Base-by-base conservation (phyloP, 2,888 invertebrate genomes). In the Keiferia lycopersicella region DNA sequence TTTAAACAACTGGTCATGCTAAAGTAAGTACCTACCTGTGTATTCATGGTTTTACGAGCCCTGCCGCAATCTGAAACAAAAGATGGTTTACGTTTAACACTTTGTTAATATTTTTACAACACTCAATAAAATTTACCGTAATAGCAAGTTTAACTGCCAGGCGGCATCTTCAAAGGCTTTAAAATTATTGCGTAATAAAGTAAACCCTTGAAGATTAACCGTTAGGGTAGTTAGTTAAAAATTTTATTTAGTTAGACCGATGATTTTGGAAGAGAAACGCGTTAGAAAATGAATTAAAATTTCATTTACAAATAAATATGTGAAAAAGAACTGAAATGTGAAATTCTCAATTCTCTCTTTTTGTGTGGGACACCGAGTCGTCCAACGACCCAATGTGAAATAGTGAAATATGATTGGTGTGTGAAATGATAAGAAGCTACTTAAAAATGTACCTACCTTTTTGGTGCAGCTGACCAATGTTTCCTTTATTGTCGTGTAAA, bases 161-260 rank as follows among this genome's bases (percentile, higher is more conserved):
- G 64, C 78, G 77, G 78, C 65, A 68, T 66, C 65, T 72, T 67
- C 68, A 78, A 69, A 64, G 51, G 38, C 10, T 61, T 61, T 63
- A 67, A 68, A 51, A 66, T 61, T 69, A 74, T 73, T 72, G 73
- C 71, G 66, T 68, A 38, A 61, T 65, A 65, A 65, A 62, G 22
- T 34, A 34, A 61, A 61, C 61, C 61, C 58, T 45, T 51, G 61
- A 57, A 50, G 18, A 48, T 63, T 61, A 22, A 61, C 64, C 56
- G 64, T 64, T 64, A 60, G 45, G n/a, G 12, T 41, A 45, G 12
- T 8, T 45, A 48, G 38, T 45, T 53, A 41, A 58, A 62, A 53
- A 12, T 61, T 39, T 22, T 63, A 53, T 61, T 61, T 61, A 63
- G 60, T 65, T 61, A 45, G 38, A 45, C 20, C n/a, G 50, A 14